Base-by-base conservation (phyloP, 2,113 vertebrate species). In the Odontophorus gujanensis region DNA sequence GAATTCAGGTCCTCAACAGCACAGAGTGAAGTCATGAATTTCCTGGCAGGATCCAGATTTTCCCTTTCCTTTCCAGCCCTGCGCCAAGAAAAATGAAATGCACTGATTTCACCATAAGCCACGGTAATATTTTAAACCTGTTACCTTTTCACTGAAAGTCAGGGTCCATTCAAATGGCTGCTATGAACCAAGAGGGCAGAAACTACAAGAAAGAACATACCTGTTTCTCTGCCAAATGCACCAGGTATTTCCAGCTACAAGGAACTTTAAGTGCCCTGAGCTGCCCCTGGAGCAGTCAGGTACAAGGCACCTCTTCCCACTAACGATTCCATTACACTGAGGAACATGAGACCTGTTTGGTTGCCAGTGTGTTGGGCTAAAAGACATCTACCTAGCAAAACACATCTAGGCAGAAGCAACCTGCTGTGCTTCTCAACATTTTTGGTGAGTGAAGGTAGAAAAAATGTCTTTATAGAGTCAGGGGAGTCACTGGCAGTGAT, bases 31-130 rank as follows among this genome's bases (percentile, higher is more conserved):
- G 75, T 66, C 63, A 18, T 18, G 7, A 73, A 53, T 61, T 88
- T 66, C 65, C 65, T 93, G 75, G 84, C 7, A 1, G 55, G 59
- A 34, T 74, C 73, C 47, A 16, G 67, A 21, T 81, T 92, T 94
- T 69, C 43, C 53, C 72, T 85, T 63, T 51, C 16, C 43, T 87
- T 84, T 75, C 73, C 21, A 87, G 20, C n/a, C 11, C 55, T 17
- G 21, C 69, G 88, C 87, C 87, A 95, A 88, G 87, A 74, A 81
- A 95, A 88, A 91, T 65, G 6, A 55, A 53, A 61, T 28, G 61
- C 38, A 15, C 47, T 30, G 72, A 53, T 88, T 91, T 81, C 85
- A 55, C 66, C 61, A 50, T 59, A 68, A 55, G 66, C 67, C 81
- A 80, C 50, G 48, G 71, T 74, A 65, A 21, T 50, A 43, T 65